phyloP scores from a whole-genome alignment of 2,797 vertebrate genomes.

The Cyprinodon diabolis region DNA sequence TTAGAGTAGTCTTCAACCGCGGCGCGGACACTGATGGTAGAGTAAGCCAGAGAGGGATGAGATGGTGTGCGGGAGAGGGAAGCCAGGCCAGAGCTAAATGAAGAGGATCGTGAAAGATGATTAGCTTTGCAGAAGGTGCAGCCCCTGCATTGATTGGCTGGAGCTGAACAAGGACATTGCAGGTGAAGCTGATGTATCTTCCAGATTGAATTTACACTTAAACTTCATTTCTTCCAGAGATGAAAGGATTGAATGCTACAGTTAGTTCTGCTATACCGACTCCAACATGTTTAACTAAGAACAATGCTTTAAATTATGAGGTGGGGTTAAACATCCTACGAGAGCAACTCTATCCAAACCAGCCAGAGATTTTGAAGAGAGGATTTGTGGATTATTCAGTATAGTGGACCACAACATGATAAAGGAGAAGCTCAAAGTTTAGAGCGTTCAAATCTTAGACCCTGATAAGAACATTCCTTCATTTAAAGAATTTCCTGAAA shows the following conservation, averaged over 20 bases:
- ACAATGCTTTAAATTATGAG: not conserved
- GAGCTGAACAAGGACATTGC: too few species aligned
- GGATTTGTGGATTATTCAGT: not conserved
- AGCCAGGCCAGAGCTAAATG: too few species aligned
- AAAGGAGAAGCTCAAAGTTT: not conserved
- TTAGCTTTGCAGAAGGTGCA: too few species aligned
- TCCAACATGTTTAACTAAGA: not conserved
- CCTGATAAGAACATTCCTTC: not conserved
- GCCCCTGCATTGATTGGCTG: too few species aligned
- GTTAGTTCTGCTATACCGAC: not conserved
- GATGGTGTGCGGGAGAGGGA: too few species aligned
- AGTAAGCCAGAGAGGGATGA: too few species aligned
- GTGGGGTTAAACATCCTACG: not conserved
- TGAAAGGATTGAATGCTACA: not conserved
- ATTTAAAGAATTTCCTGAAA: not conserved
- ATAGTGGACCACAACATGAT: not conserved
- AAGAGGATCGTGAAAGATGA: too few species aligned
- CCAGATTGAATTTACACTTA: too few species aligned
- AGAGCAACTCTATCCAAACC: too few species aligned
- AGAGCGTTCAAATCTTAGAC: not conserved
- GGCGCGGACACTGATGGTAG: too few species aligned
- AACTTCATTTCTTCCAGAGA: not conserved
- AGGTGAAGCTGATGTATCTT: too few species aligned
- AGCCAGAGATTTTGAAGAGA: not conserved
- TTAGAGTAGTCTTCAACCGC: too few species aligned